Conservation (phyloP, 1,140 invertebrate species). For the Stenopsyche tienmushanensis region DNA sequence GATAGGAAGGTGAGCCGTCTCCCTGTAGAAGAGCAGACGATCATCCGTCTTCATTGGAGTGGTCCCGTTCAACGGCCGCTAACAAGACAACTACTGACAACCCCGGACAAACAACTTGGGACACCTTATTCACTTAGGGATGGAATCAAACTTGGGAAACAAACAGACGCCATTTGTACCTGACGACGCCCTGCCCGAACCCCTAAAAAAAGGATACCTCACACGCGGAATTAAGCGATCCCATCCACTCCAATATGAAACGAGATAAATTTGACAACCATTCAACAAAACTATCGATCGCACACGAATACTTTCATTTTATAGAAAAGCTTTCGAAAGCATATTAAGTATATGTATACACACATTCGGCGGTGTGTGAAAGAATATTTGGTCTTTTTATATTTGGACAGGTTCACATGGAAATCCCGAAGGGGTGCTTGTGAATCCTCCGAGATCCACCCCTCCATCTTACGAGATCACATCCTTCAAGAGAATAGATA, state of each 20-base stretch:
- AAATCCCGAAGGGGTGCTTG: constrained; percentile 5
- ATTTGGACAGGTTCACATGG: not conserved
- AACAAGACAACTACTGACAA: constrained; percentile 26
- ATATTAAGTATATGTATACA: no score
- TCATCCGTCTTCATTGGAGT: constrained; percentile 24
- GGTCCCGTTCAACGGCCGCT: constrained; percentile 5
- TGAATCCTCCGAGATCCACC: not conserved
- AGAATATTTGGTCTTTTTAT: not conserved
- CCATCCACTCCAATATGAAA: no score
- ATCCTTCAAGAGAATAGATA: not conserved
- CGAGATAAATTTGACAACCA: no score
- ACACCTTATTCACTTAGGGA: constrained; percentile 22
- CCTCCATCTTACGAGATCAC: not conserved
- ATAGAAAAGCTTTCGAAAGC: no score
- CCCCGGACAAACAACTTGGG: constrained; percentile 27
- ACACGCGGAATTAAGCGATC: no score
- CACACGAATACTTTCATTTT: no score
- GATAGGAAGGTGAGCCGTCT: not conserved
- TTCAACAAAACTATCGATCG: no score
- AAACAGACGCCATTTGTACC: no score
- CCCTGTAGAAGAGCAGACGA: constrained; percentile 11
- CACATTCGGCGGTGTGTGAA: not conserved
- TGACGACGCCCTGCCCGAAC: no score
- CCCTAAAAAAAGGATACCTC: no score
- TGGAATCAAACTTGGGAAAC: no score